Conservation (phyloP, 92 coral and sea anemone species). For the Porites lobata region DNA sequence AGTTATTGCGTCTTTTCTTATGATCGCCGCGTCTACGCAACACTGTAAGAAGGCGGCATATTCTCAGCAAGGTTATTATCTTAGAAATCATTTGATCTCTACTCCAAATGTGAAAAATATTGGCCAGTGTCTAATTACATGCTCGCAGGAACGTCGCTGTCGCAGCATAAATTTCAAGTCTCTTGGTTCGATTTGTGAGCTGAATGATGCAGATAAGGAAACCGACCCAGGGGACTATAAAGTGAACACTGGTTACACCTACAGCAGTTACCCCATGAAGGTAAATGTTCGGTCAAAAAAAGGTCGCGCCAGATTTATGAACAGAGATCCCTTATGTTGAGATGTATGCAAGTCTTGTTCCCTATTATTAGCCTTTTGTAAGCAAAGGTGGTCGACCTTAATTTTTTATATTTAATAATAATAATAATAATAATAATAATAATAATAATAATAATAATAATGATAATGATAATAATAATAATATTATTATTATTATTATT, state of each 20-base stretch:
- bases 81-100: not conserved
- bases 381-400: too few relatives aligned
- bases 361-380: too few relatives aligned
- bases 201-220: conserved; percentile 13
- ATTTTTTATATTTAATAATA: too few relatives aligned
- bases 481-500: too few relatives aligned
- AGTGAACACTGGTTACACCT: not conserved
- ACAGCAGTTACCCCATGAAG: conserved; percentile 11
- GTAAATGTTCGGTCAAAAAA: not conserved
- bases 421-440: too few relatives aligned
- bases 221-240: conserved; percentile 6
- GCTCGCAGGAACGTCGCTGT: conserved; percentile 2
- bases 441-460: too few relatives aligned
- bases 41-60: not conserved
- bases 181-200: not conserved
- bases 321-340: too few relatives aligned
- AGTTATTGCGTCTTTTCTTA: too few relatives aligned
- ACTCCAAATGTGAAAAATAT: not conserved
- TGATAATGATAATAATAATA: too few relatives aligned
- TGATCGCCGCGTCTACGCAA: not conserved
- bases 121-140: not conserved
- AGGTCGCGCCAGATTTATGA: not conserved
- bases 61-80: not conserved
- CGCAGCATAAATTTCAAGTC: conserved; percentile 10
- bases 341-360: not conserved